Evolutionary conservation across 2,888 invertebrate genomes (phyloP).

Genomic region (Octonoba sinensis): DNA sequence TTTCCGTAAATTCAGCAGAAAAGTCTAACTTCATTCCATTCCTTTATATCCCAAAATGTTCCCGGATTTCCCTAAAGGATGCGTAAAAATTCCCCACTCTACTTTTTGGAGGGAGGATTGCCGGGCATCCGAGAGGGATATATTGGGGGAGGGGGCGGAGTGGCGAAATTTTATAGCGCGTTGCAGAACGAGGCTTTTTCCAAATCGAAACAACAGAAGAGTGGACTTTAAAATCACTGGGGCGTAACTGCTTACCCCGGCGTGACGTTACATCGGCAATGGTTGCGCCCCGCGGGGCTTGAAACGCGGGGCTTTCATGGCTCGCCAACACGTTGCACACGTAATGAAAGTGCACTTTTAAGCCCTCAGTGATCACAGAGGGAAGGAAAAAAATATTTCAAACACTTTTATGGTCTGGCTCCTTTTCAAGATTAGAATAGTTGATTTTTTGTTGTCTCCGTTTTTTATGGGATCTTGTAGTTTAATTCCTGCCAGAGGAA

Average conservation of each 20-base stretch:
- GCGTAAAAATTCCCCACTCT: slow-evolving; percentile 20
- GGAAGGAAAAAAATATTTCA: slow-evolving; percentile 6
- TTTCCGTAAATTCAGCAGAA: too few relatives aligned
- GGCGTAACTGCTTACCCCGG: slow-evolving; percentile 41
- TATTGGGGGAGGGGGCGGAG: slow-evolving; percentile 6
- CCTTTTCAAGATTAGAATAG: slow-evolving; percentile 48
- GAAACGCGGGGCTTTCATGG: slow-evolving; percentile 23
- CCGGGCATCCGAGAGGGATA: too few relatives aligned
- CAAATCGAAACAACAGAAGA: slow-evolving; percentile 47
- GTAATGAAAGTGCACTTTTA: slow-evolving; percentile 49
- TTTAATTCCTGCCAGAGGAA: too few relatives aligned
- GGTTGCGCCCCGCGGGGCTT: slow-evolving; percentile 27
- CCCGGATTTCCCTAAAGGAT: slow-evolving; percentile 22
- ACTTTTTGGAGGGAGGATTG: too few relatives aligned
- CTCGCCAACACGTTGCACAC: slow-evolving; percentile 33
- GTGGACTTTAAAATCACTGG: slow-evolving; percentile 54
- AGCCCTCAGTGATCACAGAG: slow-evolving; percentile 12
- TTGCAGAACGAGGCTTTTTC: slow-evolving; percentile 47
- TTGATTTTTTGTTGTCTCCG: slow-evolving; percentile 22
- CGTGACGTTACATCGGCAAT: slow-evolving; percentile 30
- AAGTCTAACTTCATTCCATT: too few relatives aligned
- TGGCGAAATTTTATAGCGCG: slow-evolving; percentile 46
- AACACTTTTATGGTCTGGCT: slow-evolving; percentile 41
- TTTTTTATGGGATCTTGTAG: background rate
- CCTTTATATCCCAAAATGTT: slow-evolving; percentile 13